Base-by-base conservation (phyloP, 2,113 vertebrate genomes). In the Tragelaphus imberbis region DNA sequence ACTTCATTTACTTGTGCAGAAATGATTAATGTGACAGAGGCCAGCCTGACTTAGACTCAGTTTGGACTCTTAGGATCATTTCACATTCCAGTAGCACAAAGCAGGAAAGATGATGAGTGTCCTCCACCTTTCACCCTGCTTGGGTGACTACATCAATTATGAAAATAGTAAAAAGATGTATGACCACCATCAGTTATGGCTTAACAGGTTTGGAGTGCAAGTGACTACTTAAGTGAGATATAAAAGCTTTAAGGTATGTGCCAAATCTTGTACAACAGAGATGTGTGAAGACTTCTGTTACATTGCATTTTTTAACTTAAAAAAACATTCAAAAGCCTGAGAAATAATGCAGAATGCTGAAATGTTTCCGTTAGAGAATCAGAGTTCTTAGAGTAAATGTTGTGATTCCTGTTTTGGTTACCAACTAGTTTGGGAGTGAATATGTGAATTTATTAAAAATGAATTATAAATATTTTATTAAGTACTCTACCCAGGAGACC, bases 71-170 rank as follows among this genome's bases (percentile, higher is more conserved):
- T 58, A 58, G 2, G 6, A 23, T 91, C 91, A 84, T 77, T 95
- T 96, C 87, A 87, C 68, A 75, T 93, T 80, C 53, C 58, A 6
- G 44, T 40, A 71, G 68, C 82, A 97, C 86, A 94, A n/a, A 95
- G 23, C 53, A 93, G 61, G 80, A 93, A 58, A 33, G 56, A 47
- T 71, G 33, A 53, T 88, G 33, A 27, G 89, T 86, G 51, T 94
- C 65, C 61, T 91, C 6, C 0, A 63, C 96, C 86, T 93, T 95
- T 95, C 82, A 84, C 44, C 36, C 33, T 61, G 79, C 63, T 65
- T 93, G 44, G 61, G 49, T 86, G 33, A 79, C 79, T 47, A 6
- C 91, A 71, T 94, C 96, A 86, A 6, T 97, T 94, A 91, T 10
- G 8, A 68, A 91, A 94, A 65, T 33, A 84, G 11, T 88, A 49